These are phyloP conservation scores for Panzeria rudis DNA, from an alignment of 2,888 invertebrate genomes.

Conservation along the genomic window DNA sequence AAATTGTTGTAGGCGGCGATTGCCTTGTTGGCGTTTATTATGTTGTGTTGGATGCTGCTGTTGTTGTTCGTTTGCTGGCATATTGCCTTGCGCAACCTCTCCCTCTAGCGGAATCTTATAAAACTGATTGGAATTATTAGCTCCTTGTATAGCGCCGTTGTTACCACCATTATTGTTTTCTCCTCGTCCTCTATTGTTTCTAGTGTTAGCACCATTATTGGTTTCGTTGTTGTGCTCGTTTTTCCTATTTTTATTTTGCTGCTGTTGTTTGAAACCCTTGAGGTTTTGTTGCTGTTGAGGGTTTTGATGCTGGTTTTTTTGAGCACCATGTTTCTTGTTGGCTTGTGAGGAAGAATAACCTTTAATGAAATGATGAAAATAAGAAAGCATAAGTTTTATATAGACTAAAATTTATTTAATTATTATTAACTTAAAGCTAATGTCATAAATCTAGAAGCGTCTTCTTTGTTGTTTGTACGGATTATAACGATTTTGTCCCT, in stretches of 20 bases:
- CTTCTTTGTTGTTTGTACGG: constrained; percentile 77
- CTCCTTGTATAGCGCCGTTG: constrained; percentile 16
- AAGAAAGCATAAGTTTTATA: constrained; percentile 40
- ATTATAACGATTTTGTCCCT: constrained; percentile 77
- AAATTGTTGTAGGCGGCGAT: constrained; percentile 54
- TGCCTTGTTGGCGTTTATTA: constrained; percentile 57
- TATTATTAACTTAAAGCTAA: constrained; percentile 20
- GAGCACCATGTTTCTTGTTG: constrained; percentile 64
- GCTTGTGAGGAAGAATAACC: constrained; percentile 68
- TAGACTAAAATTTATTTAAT: constrained; percentile 47
- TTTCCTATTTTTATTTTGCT: constrained; percentile 76
- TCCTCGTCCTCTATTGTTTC: constrained; percentile 52
- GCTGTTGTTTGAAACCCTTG: constrained; percentile 66
- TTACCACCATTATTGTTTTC: constrained; percentile 46
- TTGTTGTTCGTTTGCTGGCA: constrained; percentile 40
- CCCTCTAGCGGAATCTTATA: background rate
- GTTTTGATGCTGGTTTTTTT: constrained; percentile 56
- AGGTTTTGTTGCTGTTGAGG: constrained; percentile 57
- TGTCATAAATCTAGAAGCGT: constrained; percentile 74
- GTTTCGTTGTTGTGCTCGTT: constrained; percentile 77
- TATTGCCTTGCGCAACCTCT: constrained; percentile 4
- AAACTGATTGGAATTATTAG: constrained; percentile 12
- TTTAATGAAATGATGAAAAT: constrained; percentile 48
- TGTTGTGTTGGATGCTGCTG: constrained; percentile 55
- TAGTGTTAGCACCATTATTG: constrained; percentile 59